These are phyloP conservation scores for Oriolus oriolus DNA, from an alignment of 2,113 vertebrate species.

Conservation along the genomic window DNA sequence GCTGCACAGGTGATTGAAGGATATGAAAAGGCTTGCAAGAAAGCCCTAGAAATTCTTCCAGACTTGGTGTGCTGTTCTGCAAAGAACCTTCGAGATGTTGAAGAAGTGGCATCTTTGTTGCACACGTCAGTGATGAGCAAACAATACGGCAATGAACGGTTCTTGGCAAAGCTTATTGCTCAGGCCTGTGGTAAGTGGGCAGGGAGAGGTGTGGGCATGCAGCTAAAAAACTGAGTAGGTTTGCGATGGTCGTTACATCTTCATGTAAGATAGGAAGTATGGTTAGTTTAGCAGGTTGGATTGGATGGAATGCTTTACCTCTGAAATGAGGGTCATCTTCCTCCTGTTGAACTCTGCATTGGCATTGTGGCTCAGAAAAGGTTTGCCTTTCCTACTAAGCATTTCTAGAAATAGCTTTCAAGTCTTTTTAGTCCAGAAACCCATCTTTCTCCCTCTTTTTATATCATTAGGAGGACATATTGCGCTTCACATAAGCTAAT, in stretches of 20 bases:
- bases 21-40: constrained; percentile 92
- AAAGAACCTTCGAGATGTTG: constrained; percentile 83
- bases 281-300: not conserved
- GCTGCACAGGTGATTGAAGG: constrained; percentile 89
- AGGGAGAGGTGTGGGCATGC: not conserved
- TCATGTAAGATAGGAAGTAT: not conserved
- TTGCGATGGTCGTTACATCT: not conserved
- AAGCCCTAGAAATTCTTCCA: constrained; percentile 89
- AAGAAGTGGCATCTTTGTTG: constrained; percentile 83
- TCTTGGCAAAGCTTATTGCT: constrained; percentile 88
- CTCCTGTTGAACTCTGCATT: not conserved
- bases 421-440: not conserved
- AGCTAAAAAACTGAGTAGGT: not conserved
- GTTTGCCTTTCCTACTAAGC: not conserved
- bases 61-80: constrained; percentile 88
- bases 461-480: not conserved
- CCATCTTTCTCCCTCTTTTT: not conserved
- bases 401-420: not conserved
- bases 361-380: not conserved
- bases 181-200: constrained; percentile 89
- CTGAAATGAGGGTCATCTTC: not conserved
- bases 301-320: not conserved
- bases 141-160: constrained; percentile 90
- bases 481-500: not conserved
- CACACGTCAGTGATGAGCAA: constrained; percentile 92